A percentile compares a stretch with the other conserved stretches of the same genome.
Conservation (phyloP, 2,797 vertebrate genomes). For the Siniperca undulata region DNA sequence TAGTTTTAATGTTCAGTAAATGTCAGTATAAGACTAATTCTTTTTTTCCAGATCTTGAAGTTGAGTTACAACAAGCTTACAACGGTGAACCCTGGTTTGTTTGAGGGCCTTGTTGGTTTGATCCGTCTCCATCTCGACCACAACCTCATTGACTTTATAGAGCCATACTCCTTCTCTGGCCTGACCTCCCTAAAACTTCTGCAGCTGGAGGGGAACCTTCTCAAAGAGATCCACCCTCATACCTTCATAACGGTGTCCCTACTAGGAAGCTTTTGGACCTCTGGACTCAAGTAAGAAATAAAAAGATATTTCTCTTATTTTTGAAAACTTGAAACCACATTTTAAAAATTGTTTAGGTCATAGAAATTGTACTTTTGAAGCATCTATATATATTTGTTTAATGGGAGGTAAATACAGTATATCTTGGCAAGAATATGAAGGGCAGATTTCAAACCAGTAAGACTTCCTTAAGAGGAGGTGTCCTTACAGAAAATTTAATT, state of each 20-base stretch:
- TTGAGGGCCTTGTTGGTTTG: slow-evolving; percentile 82
- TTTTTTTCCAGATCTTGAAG: slow-evolving; percentile 84
- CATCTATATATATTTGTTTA: background rate
- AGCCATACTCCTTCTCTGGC: slow-evolving; percentile 86
- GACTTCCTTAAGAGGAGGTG: background rate
- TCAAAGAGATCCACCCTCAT: slow-evolving; percentile 86
- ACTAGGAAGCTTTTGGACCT: slow-evolving; percentile 86
- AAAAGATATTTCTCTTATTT: background rate
- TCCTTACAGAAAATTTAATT: background rate
- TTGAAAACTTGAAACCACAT: background rate
- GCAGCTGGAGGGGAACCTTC: slow-evolving; percentile 87
- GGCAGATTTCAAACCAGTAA: background rate
- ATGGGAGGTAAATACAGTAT: background rate
- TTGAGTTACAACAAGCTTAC: slow-evolving; percentile 89
- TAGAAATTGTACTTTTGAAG: background rate
- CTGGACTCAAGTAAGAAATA: slow-evolving; percentile 81
- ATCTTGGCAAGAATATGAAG: background rate
- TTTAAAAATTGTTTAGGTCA: background rate
- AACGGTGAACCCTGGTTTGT: slow-evolving; percentile 74
- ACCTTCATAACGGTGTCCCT: slow-evolving; percentile 87
- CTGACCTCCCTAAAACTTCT: slow-evolving; percentile 86
- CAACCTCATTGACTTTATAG: slow-evolving; percentile 86
- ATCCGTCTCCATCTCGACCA: slow-evolving; percentile 87
- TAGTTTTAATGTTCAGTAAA: slow-evolving; percentile 7
- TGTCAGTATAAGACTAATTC: background rate